Conservation (phyloP, 2,797 vertebrate species). For the Myotis pilosus region DNA sequence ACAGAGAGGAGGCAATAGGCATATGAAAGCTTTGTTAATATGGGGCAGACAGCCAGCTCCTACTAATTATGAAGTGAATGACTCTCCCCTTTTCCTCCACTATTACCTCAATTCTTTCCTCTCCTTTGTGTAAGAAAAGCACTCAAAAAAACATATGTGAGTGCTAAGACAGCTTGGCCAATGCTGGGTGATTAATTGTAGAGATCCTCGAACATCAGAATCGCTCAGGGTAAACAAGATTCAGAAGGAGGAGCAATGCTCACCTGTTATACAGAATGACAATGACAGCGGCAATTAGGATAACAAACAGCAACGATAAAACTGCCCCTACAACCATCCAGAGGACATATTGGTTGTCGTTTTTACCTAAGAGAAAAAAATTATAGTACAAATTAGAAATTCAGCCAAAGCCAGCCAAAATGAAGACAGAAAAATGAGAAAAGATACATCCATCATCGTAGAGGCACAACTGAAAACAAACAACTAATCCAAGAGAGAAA, state of each 20-base stretch:
- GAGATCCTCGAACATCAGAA: neutral
- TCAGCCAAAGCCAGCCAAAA: neutral
- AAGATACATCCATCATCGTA: neutral
- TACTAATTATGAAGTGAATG: neutral
- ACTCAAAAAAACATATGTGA: neutral
- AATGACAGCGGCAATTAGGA: neutral
- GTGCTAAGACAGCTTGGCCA: neutral
- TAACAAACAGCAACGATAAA: slow-evolving; percentile 34
- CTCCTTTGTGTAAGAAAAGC: neutral
- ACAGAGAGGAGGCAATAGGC: neutral
- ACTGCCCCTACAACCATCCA: slow-evolving; percentile 48
- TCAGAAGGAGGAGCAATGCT: slow-evolving; percentile 15
- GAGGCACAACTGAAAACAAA: neutral
- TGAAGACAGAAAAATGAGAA: neutral
- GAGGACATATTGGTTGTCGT: neutral
- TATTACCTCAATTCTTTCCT: neutral
- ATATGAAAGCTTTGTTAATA: too few relatives aligned
- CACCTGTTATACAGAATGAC: slow-evolving; percentile 56
- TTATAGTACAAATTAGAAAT: slow-evolving; percentile 46
- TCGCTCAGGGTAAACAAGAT: neutral
- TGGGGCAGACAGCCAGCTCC: neutral
- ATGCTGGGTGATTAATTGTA: neutral
- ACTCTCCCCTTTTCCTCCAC: neutral
- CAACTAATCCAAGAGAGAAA: neutral
- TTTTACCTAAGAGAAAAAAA: slow-evolving; percentile 64